Conservation (phyloP, 2,888 invertebrate species). For the Campoplex nolae region DNA sequence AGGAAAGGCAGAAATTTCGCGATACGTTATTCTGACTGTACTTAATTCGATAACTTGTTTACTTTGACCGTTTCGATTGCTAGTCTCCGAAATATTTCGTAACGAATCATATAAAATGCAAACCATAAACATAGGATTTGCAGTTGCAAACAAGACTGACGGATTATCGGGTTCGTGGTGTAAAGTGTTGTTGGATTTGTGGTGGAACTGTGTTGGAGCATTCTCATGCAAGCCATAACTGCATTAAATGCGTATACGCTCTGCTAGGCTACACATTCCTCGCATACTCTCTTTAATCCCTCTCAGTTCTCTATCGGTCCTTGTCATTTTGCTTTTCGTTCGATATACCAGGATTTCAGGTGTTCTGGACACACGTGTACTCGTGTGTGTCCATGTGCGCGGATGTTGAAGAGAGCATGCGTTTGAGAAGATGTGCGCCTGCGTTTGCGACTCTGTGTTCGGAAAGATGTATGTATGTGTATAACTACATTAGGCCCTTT, state of each 20-base stretch:
- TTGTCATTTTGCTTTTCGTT: conserved; percentile 52
- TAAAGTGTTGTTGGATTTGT: conserved; percentile 18
- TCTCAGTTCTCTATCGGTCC: conserved; percentile 57
- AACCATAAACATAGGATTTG: not conserved
- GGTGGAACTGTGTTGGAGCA: not conserved
- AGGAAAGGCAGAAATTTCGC: not conserved
- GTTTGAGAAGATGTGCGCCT: not conserved
- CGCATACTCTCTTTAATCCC: conserved; percentile 35
- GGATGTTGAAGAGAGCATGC: not conserved
- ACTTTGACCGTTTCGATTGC: not conserved
- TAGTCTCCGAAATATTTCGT: not conserved
- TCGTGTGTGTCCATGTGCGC: not conserved
- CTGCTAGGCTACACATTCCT: conserved; percentile 21
- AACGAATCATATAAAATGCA: not conserved
- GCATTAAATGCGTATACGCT: conserved; percentile 45
- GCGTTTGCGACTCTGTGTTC: not conserved
- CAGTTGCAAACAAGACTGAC: not conserved
- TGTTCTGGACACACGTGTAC: not conserved
- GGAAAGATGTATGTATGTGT: not conserved
- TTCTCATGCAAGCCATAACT: conserved; percentile 48
- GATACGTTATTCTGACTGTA: not conserved
- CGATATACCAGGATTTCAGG: conserved; percentile 5
- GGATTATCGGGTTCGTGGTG: conserved; percentile 27
- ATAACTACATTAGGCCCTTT: conserved; percentile 74
- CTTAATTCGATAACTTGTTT: not conserved